These are phyloP conservation scores for Drosophila paranaensis DNA, from an alignment of 2,888 invertebrate species.

Conservation along the genomic window DNA sequence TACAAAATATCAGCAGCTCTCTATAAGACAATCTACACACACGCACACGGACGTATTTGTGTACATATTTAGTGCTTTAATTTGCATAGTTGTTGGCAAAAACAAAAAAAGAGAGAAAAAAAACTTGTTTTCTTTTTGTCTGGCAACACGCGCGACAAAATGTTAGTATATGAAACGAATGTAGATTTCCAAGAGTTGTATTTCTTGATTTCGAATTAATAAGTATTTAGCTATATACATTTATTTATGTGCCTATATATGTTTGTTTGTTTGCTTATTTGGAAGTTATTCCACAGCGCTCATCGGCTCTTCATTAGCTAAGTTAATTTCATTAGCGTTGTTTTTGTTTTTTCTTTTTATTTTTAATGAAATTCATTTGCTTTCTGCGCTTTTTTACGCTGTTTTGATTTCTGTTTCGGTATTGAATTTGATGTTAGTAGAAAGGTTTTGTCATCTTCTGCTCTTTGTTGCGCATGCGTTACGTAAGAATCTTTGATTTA, in stretches of 20 bases:
- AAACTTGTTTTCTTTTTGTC: conserved; percentile 60
- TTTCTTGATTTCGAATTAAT: conserved; percentile 53
- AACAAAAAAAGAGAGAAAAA: conserved; percentile 44
- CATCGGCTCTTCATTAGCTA: conserved; percentile 72
- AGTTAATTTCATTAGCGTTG: conserved; percentile 72
- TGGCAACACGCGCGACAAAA: conserved; percentile 65
- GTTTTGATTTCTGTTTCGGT: conserved; percentile 41
- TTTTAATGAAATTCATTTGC: conserved; percentile 26
- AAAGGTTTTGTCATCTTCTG: conserved; percentile 48
- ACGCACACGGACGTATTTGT: conserved; percentile 1
- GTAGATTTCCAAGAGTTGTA: conserved; percentile 53
- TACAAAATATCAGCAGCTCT: conserved; percentile 69
- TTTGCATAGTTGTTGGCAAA: conserved; percentile 74
- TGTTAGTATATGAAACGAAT: conserved; percentile 67
- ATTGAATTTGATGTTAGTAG: conserved; percentile 37
- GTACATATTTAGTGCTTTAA: conserved; percentile 59
- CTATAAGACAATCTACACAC: conserved; percentile 16
- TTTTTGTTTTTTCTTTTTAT: conserved; percentile 33
- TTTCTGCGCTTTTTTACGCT: conserved; percentile 32
- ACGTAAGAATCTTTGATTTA: conserved; percentile 57
- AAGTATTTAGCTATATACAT: conserved; percentile 5
- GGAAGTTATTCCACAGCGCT: conserved; percentile 44
- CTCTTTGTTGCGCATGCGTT: conserved; percentile 27
- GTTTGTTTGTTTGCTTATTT: conserved; percentile 3
- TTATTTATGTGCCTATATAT: conserved; percentile 1